Percentiles rank a stretch among this genome's conserved stretches.
These are phyloP conservation scores for Axis porcinus DNA, from an alignment of 2,113 vertebrate species.

Conservation along the genomic window DNA sequence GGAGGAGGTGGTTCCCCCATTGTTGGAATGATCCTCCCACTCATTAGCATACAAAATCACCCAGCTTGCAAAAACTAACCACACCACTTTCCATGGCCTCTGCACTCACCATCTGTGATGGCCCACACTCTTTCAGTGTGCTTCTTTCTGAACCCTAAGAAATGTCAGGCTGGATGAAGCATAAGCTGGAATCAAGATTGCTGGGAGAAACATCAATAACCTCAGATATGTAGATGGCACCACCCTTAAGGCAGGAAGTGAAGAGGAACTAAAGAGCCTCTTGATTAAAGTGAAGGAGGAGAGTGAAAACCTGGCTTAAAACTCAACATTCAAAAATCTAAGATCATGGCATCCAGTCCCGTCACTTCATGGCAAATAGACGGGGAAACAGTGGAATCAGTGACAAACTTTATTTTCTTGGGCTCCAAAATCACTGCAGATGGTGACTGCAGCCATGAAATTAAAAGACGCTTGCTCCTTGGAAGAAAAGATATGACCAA, in stretches of 20 bases:
- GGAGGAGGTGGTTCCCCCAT: neutral
- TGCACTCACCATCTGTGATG: neutral
- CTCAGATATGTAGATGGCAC: neutral
- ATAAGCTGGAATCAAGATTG: neutral
- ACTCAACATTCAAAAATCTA: neutral
- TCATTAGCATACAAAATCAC: neutral
- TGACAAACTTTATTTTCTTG: neutral
- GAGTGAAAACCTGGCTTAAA: neutral
- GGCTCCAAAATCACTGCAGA: neutral
- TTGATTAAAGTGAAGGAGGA: neutral
- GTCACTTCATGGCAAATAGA: neutral
- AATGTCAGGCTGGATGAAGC: neutral
- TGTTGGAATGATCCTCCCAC: neutral
- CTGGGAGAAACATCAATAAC: neutral
- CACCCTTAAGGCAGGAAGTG: neutral
- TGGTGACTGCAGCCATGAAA: neutral
- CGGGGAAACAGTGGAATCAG: neutral
- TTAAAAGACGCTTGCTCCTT: neutral
- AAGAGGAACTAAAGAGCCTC: neutral
- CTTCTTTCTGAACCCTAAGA: neutral
- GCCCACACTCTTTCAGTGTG: neutral
- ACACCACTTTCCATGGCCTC: neutral
- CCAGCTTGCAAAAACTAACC: neutral
- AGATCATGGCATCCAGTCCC: neutral
- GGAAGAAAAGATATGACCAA: neutral